Base-by-base conservation (phyloP, 1,140 invertebrate species). In the Drosophila sproati region DNA sequence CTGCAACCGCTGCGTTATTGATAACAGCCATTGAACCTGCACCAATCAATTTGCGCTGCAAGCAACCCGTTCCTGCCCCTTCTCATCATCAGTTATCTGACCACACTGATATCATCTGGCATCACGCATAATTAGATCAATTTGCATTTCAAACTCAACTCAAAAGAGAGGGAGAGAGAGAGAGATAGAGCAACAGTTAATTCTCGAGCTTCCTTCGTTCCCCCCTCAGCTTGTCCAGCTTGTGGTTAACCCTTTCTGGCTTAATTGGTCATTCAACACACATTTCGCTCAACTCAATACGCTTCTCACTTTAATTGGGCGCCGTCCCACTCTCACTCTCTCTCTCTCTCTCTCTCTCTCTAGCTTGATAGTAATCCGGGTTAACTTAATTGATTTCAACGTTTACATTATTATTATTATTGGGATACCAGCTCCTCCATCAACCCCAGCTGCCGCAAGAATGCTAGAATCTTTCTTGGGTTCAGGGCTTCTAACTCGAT, bases 131-230 rank as follows among this genome's bases (percentile, higher is more conserved):
- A 59, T 59, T 59, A 12, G 56, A 4, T 3, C 43, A 59, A 59
- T 59, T 60, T 47, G 57, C 43, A 60, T 48, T 34, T 48, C 31
- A 35, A 47, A 60, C 35, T 60, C 35, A 55, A 55, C 54, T 55
- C 20, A 20, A 20, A 20, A 20, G 20, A 2, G 20, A 20, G 20
- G 1, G 20, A 20, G 20, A 20, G 20, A 20, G 20, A 20, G 20
- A 20, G 1, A 20, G 52, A 39, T 39, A 4, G 20, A 55, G 52
- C 43, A 48, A 48, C 57, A 60, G 57, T 60, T 60, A 34, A 52
- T 10, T 55, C 12, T 32, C 4, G 31, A 5, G 3, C 20, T 20
- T 28, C 1, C 29, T 6, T 56, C 3, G 35, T 41, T 39, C 20
- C 2, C 20, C 20, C 20, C 20, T 20, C 20, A 20, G 20, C 20